phyloP scores from a whole-genome alignment of 2,113 vertebrate genomes.

The Pachyramphus minor region DNA sequence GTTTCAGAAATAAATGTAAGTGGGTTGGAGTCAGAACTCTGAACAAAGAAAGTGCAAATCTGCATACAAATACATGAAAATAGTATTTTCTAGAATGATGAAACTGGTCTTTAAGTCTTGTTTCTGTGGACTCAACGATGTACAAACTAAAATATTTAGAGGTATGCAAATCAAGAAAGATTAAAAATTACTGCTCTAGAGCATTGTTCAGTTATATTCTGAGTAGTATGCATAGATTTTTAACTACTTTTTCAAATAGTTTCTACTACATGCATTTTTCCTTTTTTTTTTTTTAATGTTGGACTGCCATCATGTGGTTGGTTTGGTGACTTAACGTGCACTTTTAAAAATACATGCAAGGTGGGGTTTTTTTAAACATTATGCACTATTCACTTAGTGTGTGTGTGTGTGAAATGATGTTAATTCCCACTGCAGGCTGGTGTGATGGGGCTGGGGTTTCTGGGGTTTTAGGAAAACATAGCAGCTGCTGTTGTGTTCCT shows the following conservation, averaged over 20 bases:
- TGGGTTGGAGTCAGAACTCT: background rate
- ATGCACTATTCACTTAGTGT: background rate
- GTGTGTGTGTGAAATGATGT: background rate
- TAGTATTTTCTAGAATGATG: background rate
- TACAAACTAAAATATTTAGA: background rate
- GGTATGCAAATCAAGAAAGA: background rate
- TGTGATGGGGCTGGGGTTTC: background rate
- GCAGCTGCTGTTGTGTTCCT: background rate
- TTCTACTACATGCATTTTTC: background rate
- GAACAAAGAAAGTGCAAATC: background rate
- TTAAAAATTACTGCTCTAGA: background rate
- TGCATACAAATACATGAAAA: background rate
- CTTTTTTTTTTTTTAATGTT: background rate
- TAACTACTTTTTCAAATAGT: background rate
- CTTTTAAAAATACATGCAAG: background rate
- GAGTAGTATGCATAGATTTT: background rate
- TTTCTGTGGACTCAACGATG: background rate
- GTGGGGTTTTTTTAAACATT: background rate
- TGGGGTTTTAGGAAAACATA: background rate
- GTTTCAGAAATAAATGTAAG: background rate
- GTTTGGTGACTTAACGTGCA: background rate
- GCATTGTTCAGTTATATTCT: background rate
- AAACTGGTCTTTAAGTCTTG: background rate
- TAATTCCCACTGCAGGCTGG: background rate
- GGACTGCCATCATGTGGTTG: slow-evolving; percentile 35